A percentile compares a stretch with the other conserved stretches of the same genome.
These are phyloP conservation scores for Bothrops jararaca DNA, from an alignment of 2,113 vertebrate species.

Conservation along the genomic window DNA sequence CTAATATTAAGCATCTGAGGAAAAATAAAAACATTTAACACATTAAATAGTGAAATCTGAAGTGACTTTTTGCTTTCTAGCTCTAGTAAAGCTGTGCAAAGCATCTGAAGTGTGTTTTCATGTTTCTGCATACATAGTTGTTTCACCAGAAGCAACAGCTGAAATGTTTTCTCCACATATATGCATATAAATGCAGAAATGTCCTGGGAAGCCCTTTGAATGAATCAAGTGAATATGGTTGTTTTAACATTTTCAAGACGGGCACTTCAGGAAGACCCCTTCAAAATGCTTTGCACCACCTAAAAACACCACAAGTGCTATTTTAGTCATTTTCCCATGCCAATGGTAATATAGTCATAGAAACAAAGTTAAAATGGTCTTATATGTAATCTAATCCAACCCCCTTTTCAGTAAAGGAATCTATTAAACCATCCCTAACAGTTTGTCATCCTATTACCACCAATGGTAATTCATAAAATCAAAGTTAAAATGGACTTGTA, in stretches of 20 bases:
- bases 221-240: neutral
- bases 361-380: neutral
- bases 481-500: neutral
- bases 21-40: neutral
- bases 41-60: neutral
- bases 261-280: neutral
- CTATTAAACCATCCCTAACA: neutral
- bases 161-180: neutral
- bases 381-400: neutral
- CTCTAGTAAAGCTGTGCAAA: neutral
- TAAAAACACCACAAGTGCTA: neutral
- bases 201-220: neutral
- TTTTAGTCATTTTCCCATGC: neutral
- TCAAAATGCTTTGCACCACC: neutral
- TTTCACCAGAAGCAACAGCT: neutral
- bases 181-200: neutral
- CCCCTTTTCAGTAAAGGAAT: neutral
- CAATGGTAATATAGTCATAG: neutral
- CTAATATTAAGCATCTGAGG: constrained; percentile 89
- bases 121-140: neutral
- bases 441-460: no score
- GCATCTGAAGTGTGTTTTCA: neutral
- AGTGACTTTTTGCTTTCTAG: neutral
- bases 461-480: neutral
- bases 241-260: neutral